Percentiles rank a stretch among this genome's conserved stretches.
Conservation (phyloP, 2,888 invertebrate genomes). For the Eristalis intricaria region DNA sequence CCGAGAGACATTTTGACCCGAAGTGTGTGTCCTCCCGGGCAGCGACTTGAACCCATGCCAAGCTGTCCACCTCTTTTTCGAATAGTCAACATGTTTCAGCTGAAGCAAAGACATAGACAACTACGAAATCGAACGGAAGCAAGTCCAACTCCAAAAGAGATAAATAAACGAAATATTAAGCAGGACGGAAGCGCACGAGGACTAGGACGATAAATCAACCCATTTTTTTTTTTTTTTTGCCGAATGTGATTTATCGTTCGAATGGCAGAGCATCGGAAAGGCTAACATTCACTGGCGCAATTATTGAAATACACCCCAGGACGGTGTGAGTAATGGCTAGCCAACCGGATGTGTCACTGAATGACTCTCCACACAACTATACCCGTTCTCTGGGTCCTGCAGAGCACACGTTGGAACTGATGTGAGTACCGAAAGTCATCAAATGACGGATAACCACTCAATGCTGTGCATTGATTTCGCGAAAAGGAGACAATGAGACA, state of each 20-base stretch:
- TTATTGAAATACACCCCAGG: slow-evolving; percentile 68
- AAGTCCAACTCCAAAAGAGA: slow-evolving; percentile 50
- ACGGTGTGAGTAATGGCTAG: slow-evolving; percentile 58
- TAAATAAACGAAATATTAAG: slow-evolving; percentile 70
- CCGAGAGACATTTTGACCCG: slow-evolving; percentile 26
- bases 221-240: slow-evolving; percentile 59
- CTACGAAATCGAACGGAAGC: background rate
- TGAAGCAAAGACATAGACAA: background rate
- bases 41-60: background rate
- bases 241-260: slow-evolving; percentile 66
- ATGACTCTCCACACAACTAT: slow-evolving; percentile 55
- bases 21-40: slow-evolving; percentile 9
- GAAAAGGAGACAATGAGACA: background rate
- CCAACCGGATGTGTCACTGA: slow-evolving; percentile 64
- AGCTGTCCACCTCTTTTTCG: background rate
- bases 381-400: slow-evolving; percentile 26
- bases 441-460: slow-evolving; percentile 66
- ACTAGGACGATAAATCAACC: slow-evolving; percentile 63
- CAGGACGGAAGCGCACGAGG: slow-evolving; percentile 59
- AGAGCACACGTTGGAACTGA: slow-evolving; percentile 44
- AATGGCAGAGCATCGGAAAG: slow-evolving; percentile 67
- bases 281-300: slow-evolving; percentile 65
- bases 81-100: background rate
- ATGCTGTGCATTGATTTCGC: background rate
- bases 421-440: slow-evolving; percentile 67